Evolutionary conservation across 2,797 vertebrate species (phyloP), one percentile per base, ranked within the genome.

Genomic region (Ptychadena robeensis): DNA sequence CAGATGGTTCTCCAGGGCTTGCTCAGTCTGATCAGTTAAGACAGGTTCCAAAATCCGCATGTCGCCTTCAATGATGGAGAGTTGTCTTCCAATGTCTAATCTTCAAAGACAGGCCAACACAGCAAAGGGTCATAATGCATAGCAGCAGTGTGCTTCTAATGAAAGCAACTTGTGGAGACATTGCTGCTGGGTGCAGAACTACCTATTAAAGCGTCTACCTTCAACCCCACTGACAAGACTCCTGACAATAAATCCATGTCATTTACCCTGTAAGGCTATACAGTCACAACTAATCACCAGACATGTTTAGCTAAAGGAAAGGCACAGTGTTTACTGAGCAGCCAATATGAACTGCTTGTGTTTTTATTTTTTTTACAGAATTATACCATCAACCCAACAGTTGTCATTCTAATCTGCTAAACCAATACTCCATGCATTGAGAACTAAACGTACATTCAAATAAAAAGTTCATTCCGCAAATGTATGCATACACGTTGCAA

Each of bases 41-140:
- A 78, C 75, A 69, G 37, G 32, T 48, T n/a, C 22, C 35, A 32
- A 44, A 79, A 79, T 38, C 76, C 28, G 40, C 15, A 79, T 57
- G 76, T 44, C 65, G 9, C 65, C 76, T 35, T 69, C 18, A 34
- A 35, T 35, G 22, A 67, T 38, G 57, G 10, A 18, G 40, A 35
- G 32, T 14, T 37, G 65, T 27, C 44, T 35, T 68, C 65, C 31
- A 57, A 14, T 34, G 35, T 35, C 18, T 78, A 53, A 79, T 79
- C 32, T 7, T 59, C 31, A 18, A 15, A 59, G 76, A 79, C 76
- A 11, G 65, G 44, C 1, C 25, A 31, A 22, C 53, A 12, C 65
- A 1, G 14, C 25, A 68, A 15, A 67, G 32, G 38, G 38, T 78
- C 64, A 27, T 31, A 67, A 27, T 53, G 32, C 18, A 68, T 53